Conservation (phyloP, 2,113 vertebrate genomes). For the Atractosteus spatula region DNA sequence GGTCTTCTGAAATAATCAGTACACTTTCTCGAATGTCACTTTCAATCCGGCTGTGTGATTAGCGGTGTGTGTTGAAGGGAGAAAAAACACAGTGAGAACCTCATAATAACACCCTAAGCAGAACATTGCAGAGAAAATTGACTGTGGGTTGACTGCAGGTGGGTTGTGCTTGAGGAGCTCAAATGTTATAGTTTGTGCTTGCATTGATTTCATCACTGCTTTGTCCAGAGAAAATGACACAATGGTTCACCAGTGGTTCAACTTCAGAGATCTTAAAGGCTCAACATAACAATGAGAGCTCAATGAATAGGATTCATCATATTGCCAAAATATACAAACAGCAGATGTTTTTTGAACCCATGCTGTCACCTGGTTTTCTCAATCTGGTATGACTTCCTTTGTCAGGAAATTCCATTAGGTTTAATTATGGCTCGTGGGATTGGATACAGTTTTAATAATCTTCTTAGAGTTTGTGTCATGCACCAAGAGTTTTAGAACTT, state of each 20-base stretch:
- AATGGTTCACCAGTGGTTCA: constrained; percentile 13
- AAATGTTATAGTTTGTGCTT: too few relatives aligned
- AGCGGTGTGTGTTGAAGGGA: too few relatives aligned
- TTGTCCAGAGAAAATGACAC: too few relatives aligned
- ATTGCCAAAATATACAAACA: constrained; percentile 27
- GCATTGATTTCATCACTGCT: too few relatives aligned
- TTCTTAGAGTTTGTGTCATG: constrained; percentile 16
- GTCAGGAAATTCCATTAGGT: constrained; percentile 11
- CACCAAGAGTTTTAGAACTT: constrained; percentile 12
- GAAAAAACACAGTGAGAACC: too few relatives aligned
- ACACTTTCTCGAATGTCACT: too few relatives aligned
- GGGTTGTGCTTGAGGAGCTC: too few relatives aligned
- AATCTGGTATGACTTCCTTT: constrained; percentile 10
- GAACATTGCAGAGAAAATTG: too few relatives aligned
- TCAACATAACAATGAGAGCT: constrained; percentile 11
- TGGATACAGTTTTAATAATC: constrained; percentile 12
- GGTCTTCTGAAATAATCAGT: background rate
- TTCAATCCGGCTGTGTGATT: too few relatives aligned
- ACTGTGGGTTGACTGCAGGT: too few relatives aligned
- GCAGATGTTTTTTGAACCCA: constrained; percentile 35
- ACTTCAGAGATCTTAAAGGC: constrained; percentile 35
- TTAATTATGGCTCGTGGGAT: constrained; percentile 15
- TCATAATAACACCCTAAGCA: too few relatives aligned
- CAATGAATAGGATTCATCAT: constrained; percentile 8
- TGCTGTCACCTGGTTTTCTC: background rate